phyloP scores from a whole-genome alignment of 2,113 vertebrate species.

The Nothobranchius kuhntae region DNA sequence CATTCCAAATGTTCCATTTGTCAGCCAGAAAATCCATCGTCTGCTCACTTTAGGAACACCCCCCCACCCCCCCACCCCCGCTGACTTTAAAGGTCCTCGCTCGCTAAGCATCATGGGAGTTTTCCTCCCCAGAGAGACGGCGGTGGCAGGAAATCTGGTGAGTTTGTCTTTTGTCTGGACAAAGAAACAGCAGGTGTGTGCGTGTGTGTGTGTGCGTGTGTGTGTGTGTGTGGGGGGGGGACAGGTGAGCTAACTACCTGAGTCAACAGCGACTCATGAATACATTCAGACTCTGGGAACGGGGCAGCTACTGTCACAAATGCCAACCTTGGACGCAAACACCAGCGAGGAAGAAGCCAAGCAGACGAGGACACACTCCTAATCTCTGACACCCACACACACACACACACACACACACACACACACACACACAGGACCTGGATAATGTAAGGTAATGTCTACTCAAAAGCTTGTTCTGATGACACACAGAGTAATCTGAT shows the following conservation, averaged over 20 bases:
- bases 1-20: conserved; percentile 5
- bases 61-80: background rate
- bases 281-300: conserved; percentile 64
- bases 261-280: conserved; percentile 69
- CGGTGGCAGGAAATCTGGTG: conserved; percentile 43
- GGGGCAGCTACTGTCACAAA: conserved; percentile 48
- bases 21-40: conserved; percentile 31
- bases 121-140: conserved; percentile 47
- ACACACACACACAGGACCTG: conserved; percentile 16
- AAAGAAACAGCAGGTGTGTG: conserved; percentile 50
- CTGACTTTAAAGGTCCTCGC: conserved; percentile 44
- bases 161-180: conserved; percentile 35
- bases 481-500: conserved; percentile 12
- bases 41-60: conserved; percentile 53
- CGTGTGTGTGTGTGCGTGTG: conserved; percentile 23
- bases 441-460: too few species aligned
- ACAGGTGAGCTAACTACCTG: conserved; percentile 63
- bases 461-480: too few species aligned
- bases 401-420: conserved; percentile 30
- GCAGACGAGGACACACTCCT: conserved; percentile 28
- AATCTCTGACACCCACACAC: conserved; percentile 48
- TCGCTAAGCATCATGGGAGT: conserved; percentile 67
- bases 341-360: conserved; percentile 26
- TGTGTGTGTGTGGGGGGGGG: conserved; percentile 21
- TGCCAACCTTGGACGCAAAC: conserved; percentile 56